phyloP scores from a whole-genome alignment of 1,140 invertebrate species.

The Drosophila burlai region DNA sequence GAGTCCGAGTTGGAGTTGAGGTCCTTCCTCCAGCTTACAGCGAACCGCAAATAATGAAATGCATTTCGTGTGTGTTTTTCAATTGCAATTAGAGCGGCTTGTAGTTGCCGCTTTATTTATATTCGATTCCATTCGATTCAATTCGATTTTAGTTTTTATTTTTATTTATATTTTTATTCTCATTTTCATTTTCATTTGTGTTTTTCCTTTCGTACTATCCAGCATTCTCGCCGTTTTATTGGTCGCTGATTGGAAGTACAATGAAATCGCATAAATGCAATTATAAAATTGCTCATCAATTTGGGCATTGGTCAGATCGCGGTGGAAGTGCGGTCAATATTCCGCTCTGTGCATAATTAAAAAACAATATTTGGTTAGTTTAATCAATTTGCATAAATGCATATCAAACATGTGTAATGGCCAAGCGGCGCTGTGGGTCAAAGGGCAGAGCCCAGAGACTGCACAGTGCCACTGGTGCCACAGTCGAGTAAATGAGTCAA shows the following conservation, averaged over 20 bases:
- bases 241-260: constrained; percentile 47
- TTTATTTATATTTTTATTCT: neutral
- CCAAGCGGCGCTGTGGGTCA: constrained; percentile 7
- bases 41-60: constrained; percentile 75
- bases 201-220: neutral
- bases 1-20: constrained; percentile 3
- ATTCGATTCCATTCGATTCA: constrained; percentile 10
- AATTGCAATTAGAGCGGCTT: constrained; percentile 69
- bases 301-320: constrained; percentile 56
- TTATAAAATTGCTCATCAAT: constrained; percentile 82
- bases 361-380: constrained; percentile 84
- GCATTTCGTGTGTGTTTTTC: constrained; percentile 60
- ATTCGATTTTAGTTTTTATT: constrained; percentile 1
- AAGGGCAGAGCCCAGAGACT: neutral
- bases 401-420: constrained; percentile 50
- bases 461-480: neutral
- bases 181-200: neutral
- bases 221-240: constrained; percentile 12
- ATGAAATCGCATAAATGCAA: constrained; percentile 74
- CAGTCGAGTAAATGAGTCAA: constrained; percentile 21
- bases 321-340: constrained; percentile 67
- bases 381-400: constrained; percentile 79
- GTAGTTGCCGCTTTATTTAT: constrained; percentile 39
- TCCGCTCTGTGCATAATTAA: constrained; percentile 74
- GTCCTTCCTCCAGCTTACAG: neutral